These are phyloP conservation scores for Agelastica alni DNA, from an alignment of 2,888 invertebrate genomes.

Conservation along the genomic window DNA sequence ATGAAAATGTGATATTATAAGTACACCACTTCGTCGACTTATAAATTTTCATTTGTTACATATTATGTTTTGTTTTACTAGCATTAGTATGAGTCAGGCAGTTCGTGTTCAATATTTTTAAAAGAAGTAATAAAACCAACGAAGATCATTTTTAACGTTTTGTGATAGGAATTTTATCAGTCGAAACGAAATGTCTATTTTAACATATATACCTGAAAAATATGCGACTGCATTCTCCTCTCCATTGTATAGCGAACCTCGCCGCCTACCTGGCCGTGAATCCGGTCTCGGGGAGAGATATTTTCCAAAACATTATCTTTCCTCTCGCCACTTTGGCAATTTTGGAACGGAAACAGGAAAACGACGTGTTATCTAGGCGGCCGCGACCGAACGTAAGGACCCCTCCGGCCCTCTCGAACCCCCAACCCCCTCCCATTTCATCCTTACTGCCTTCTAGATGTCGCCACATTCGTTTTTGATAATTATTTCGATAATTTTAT, in stretches of 20 bases:
- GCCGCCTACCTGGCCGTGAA: conserved; percentile 46
- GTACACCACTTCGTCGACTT: no score
- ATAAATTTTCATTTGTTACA: no score
- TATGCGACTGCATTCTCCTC: background rate
- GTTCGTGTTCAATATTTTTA: no score
- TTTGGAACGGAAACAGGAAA: conserved; percentile 49
- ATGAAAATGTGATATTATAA: no score
- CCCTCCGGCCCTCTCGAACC: background rate
- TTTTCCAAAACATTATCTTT: conserved; percentile 52
- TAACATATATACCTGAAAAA: conserved; percentile 6
- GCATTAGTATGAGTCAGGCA: no score
- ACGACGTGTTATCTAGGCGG: conserved; percentile 45
- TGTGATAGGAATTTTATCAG: no score
- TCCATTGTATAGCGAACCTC: background rate
- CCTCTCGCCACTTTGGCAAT: conserved; percentile 52
- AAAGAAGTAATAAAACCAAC: no score
- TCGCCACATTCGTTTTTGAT: conserved; percentile 37
- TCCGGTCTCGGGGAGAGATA: conserved; percentile 46
- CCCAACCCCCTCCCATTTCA: background rate
- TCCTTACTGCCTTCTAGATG: conserved; percentile 27
- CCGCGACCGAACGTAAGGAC: conserved; percentile 30
- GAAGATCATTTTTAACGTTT: no score
- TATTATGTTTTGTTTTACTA: no score
- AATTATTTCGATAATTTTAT: conserved; percentile 35
- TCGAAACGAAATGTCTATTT: no score